Evolutionary conservation across 92 coral and sea anemone species (phyloP).

Genomic region (Micromussa lordhowensis): DNA sequence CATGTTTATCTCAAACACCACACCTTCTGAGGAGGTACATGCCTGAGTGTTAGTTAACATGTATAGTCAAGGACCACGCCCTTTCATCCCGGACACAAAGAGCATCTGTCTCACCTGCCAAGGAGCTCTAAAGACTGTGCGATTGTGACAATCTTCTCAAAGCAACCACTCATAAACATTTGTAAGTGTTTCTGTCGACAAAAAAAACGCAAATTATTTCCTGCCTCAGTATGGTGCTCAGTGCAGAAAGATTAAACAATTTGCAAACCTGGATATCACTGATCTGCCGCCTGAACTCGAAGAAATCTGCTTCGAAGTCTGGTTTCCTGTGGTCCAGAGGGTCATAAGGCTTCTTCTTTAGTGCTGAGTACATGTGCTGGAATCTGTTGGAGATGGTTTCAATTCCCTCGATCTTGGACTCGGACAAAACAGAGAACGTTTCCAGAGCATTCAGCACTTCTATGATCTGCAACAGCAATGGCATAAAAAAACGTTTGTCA

Average conservation of each 20-base stretch:
- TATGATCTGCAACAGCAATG: constrained; percentile 63
- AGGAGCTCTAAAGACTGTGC: constrained; percentile 81
- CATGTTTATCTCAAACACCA: too few relatives aligned
- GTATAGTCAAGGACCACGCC: not conserved
- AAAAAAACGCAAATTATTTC: not conserved
- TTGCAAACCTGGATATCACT: constrained; percentile 74
- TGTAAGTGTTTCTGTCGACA: constrained; percentile 63
- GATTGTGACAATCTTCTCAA: constrained; percentile 73
- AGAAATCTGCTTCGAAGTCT: constrained; percentile 79
- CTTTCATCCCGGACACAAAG: not conserved
- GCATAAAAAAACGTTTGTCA: not conserved
- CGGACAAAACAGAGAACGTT: constrained; percentile 85
- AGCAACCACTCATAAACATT: constrained; percentile 80
- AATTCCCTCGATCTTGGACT: constrained; percentile 91
- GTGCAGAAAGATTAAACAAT: not conserved
- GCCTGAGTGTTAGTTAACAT: too few relatives aligned
- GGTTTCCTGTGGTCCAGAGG: constrained; percentile 87
- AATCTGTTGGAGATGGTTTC: constrained; percentile 81
- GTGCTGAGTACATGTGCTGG: constrained; percentile 78
- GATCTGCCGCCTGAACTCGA: constrained; percentile 80
- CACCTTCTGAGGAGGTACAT: too few relatives aligned
- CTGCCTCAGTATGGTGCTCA: not conserved
- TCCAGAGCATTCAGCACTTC: constrained; percentile 87
- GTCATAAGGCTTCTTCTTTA: constrained; percentile 88
- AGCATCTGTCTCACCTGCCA: constrained; percentile 51